Base-by-base conservation (phyloP, 2,113 vertebrate species). In the Muscicapa adusta region DNA sequence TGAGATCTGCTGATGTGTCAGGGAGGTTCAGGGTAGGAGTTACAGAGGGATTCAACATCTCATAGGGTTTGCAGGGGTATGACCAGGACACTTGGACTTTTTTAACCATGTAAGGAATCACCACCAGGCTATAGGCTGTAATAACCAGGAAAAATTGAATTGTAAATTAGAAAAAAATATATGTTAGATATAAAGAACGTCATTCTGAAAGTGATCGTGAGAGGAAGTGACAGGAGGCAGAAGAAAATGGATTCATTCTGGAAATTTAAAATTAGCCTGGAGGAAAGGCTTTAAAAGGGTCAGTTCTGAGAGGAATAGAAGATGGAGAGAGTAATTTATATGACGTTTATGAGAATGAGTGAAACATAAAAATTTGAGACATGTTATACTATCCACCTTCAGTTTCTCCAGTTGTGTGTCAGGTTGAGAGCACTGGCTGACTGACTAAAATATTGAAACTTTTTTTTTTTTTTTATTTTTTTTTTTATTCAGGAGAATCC, bases 401-500 rank as follows among this genome's bases (percentile, higher is more conserved):
- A 33, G n/a, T 63, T 84, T 92, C 43, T 62, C 22, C 38, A 65
- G 23, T n/a, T 74, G n/a, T 89, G 34, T 36, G 50, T 54, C 42
- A 54, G 18, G 18, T 29, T 88, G 66, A 88, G 70, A 91, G 72
- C 33, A 53, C 10, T 85, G 53, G 7, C 10, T 88, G n/a, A 40
- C 56, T 43, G 63, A 65, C 58, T 63, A 54, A 25, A 45, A 25
- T 83, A 42, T 42, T 79, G 62, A 66, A 47, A 57, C 26, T 95
- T 75, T 26, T 87, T 57, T 56, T 65, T 68, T 62, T 36, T 34
- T 36, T n/a, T n/a, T n/a, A n/a, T 28, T 36, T 29, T 18, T 70
- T 62, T n/a, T 34, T n/a, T 33, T 20, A 75, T 96, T 28, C 97
- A 99, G 99, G 77, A 94, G 98, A 95, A 97, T 99, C 91, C 88